These are phyloP conservation scores for Sebastes melanostomus DNA, from an alignment of 2,797 vertebrate genomes.

Conservation along the genomic window DNA sequence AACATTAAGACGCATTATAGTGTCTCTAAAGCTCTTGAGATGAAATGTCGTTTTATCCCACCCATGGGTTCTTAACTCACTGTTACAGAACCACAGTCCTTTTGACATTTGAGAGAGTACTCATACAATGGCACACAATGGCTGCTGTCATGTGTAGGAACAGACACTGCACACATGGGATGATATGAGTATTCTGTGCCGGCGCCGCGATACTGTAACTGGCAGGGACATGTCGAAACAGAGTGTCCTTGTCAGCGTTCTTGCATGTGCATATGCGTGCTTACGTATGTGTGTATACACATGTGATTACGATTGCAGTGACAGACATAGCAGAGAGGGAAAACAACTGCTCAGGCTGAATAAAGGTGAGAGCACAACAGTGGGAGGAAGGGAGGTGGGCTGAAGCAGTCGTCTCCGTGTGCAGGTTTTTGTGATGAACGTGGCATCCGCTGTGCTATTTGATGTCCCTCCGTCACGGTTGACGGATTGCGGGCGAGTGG, in stretches of 20 bases:
- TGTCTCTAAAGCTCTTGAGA: constrained; percentile 7
- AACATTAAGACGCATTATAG: not conserved
- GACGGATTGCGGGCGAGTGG: constrained; percentile 60
- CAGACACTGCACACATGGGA: constrained; percentile 43
- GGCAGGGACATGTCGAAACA: constrained; percentile 40
- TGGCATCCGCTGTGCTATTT: constrained; percentile 58
- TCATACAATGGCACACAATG: constrained; percentile 45
- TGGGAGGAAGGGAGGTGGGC: constrained; percentile 35
- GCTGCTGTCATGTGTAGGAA: constrained; percentile 48
- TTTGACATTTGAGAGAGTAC: constrained; percentile 58
- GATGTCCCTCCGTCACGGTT: constrained; percentile 67
- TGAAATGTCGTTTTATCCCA: constrained; percentile 12
- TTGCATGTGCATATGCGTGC: constrained; percentile 6
- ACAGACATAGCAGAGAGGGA: constrained; percentile 15
- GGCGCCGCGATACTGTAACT: constrained; percentile 11
- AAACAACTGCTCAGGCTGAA: constrained; percentile 13
- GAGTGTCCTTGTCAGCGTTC: constrained; percentile 4
- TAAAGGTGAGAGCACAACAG: constrained; percentile 38
- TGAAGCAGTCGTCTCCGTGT: constrained; percentile 33
- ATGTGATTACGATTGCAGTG: constrained; percentile 10
- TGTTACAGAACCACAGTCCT: constrained; percentile 34
- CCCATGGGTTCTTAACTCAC: constrained; percentile 37
- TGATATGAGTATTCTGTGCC: constrained; percentile 13
- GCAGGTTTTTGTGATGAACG: constrained; percentile 60
- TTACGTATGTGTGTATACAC: not conserved